Evolutionary conservation across 1,140 invertebrate species (phyloP).

Genomic region (Aphelenchoides fujianensis): DNA sequence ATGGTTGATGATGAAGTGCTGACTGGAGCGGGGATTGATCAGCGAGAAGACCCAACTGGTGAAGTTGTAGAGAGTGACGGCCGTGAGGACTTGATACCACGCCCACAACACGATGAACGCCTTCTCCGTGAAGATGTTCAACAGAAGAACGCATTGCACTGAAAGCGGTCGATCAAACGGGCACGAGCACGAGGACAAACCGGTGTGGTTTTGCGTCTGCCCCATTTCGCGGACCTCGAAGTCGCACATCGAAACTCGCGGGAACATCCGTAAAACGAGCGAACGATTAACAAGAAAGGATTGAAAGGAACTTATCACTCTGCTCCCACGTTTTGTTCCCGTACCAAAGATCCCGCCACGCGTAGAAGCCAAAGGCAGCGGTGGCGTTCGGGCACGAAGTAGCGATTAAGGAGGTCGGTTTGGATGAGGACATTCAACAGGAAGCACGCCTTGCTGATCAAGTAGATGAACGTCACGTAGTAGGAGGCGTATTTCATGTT

Average conservation of each 20-base stretch:
- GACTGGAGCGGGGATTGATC: conserved; percentile 48
- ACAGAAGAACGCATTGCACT: conserved; percentile 50
- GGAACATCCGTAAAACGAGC: conserved; percentile 60
- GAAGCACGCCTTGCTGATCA: conserved; percentile 53
- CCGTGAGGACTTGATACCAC: conserved; percentile 49
- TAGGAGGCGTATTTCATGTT: conserved; percentile 59
- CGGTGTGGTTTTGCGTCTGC: conserved; percentile 56
- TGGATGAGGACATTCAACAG: conserved; percentile 52
- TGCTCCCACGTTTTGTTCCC: conserved; percentile 59
- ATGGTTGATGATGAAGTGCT: conserved; percentile 58
- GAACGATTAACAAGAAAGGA: too few relatives aligned
- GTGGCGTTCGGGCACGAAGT: conserved; percentile 42
- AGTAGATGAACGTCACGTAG: conserved; percentile 56
- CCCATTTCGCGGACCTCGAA: conserved; percentile 64
- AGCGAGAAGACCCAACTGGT: conserved; percentile 50
- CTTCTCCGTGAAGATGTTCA: conserved; percentile 50
- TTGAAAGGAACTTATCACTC: conserved; percentile 47
- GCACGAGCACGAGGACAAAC: too few relatives aligned
- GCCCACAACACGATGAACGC: conserved; percentile 56
- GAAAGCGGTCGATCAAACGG: too few relatives aligned
- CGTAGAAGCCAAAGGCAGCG: conserved; percentile 47
- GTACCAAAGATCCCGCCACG: conserved; percentile 34
- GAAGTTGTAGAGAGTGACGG: conserved; percentile 51
- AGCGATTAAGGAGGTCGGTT: conserved; percentile 47
- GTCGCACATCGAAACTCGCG: conserved; percentile 66